Conservation (phyloP, 92 coral and sea anemone genomes). For the Palythoa grandiflora region DNA sequence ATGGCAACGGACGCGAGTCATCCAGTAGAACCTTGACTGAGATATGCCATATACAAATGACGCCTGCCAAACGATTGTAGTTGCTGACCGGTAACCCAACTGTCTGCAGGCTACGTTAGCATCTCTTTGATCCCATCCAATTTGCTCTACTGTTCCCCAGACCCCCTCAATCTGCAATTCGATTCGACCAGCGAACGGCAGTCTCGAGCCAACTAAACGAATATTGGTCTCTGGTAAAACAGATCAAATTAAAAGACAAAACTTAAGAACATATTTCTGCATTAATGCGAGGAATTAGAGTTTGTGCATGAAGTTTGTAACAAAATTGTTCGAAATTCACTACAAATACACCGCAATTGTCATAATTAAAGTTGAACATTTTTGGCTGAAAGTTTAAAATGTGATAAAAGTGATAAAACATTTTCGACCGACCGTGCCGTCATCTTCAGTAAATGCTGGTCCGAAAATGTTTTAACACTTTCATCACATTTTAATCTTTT, state of each 20-base stretch:
- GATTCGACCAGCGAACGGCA: constrained; percentile 38
- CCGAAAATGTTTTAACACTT: no score
- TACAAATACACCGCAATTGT: no score
- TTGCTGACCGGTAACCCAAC: constrained; percentile 34
- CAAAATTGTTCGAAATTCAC: no score
- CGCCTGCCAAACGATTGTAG: constrained; percentile 37
- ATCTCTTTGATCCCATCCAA: constrained; percentile 31
- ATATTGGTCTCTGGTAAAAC: not conserved
- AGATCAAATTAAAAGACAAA: not conserved
- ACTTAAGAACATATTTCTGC: no score
- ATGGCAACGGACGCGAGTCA: constrained; percentile 36
- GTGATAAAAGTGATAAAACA: no score
- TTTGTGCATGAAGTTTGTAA: no score
- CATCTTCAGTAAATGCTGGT: no score
- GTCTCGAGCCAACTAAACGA: constrained; percentile 27
- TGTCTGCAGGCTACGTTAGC: constrained; percentile 38
- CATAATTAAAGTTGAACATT: no score
- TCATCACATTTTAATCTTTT: no score
- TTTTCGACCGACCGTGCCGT: no score
- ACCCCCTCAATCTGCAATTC: constrained; percentile 34
- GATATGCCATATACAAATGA: constrained; percentile 7
- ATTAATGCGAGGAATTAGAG: no score
- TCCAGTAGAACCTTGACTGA: constrained; percentile 29
- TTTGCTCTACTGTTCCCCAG: constrained; percentile 43
- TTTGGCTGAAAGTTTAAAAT: no score